Percentiles rank a stretch among this genome's conserved stretches.
Conservation (phyloP, 2,113 vertebrate species). For the Trichechus manatus region DNA sequence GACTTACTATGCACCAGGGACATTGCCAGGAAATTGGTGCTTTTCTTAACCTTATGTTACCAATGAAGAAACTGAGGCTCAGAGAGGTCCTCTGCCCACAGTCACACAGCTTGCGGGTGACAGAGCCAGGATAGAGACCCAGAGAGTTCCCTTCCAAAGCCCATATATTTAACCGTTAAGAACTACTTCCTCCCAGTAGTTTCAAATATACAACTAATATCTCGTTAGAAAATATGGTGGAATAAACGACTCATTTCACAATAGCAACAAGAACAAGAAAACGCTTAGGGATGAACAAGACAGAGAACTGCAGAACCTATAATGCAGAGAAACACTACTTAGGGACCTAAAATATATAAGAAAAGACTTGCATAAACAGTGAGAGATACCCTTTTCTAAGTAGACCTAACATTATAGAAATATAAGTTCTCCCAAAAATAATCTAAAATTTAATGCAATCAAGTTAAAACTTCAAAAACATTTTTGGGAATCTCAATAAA, state of each 20-base stretch:
- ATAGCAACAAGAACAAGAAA: background rate
- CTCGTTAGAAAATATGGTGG: background rate
- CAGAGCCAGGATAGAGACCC: background rate
- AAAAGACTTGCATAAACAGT: background rate
- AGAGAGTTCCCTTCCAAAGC: background rate
- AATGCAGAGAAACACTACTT: background rate
- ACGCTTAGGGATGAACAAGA: background rate
- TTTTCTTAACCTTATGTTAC: background rate
- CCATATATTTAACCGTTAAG: background rate
- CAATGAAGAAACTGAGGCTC: background rate
- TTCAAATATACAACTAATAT: background rate
- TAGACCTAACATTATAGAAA: background rate
- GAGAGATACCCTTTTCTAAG: background rate
- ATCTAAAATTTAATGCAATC: background rate
- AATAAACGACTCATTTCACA: background rate
- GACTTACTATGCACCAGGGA: background rate
- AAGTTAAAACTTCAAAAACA: constrained; percentile 12
- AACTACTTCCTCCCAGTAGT: background rate
- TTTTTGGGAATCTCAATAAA: background rate
- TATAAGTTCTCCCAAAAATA: constrained; percentile 3
- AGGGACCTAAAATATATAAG: background rate
- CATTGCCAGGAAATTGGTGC: background rate
- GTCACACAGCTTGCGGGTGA: background rate
- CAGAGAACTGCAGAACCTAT: background rate
- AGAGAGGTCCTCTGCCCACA: background rate